Evolutionary conservation across 2,113 vertebrate species (phyloP), one percentile per base, ranked within the genome.

Genomic region (Acanthisitta chloris): DNA sequence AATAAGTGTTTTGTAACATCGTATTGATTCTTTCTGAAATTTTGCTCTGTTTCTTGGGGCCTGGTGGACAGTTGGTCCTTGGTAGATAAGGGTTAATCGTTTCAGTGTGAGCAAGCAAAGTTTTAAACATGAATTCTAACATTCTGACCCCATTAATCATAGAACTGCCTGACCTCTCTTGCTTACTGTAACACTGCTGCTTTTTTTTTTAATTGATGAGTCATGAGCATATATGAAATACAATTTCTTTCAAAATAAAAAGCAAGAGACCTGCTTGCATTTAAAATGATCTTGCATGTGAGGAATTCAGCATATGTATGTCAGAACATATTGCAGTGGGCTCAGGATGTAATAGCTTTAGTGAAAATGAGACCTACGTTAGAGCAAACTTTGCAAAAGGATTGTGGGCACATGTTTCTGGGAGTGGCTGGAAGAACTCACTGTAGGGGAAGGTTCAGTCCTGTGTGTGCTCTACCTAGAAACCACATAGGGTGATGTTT

Each of bases 401-500:
- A 38, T 74, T 88, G 77, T 58, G 74, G 85, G 52, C 90, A 80
- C 48, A 58, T 61, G 86, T 80, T 90, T 78, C 81, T 89, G 83
- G 88, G 92, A 96, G 92, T 80, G 81, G 70, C 90, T 95, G 85
- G 80, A 88, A 89, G 88, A 96, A 79, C 9, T 88, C 81, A 64
- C 29, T 94, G 62, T 64, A 86, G 66, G 82, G 64, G 38, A 94
- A 81, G 82, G 72, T 91, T 96, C 93, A 88, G 51, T 59, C 70
- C 57, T 73, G 25, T 80, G 55, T 90, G 58, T 2, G 2, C 46
- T 90, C 42, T 94, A 92, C 93, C 94, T 96, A 90, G 66, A 94
- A 96, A 94, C 54, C 54, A 91, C 88, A 84, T 77, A 91, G 74
- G 46, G 79, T 70, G 55, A 62, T 96, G 71, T 91, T 97, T 96